A percentile compares a stretch with the other conserved stretches of the same genome.
These are phyloP conservation scores for Hormaphis cornu DNA, from an alignment of 1,140 invertebrate genomes.

Conservation along the genomic window DNA sequence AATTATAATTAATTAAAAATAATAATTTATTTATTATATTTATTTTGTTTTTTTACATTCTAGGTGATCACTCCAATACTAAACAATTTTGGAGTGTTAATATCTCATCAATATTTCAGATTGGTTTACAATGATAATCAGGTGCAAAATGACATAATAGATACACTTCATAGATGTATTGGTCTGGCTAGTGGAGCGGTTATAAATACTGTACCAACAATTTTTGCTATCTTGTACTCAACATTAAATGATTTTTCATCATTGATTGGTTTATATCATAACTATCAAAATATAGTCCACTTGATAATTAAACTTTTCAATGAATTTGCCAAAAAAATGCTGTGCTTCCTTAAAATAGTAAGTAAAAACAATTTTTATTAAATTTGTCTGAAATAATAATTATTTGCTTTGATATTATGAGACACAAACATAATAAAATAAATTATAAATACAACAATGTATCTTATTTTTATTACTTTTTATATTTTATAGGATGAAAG, in stretches of 20 bases:
- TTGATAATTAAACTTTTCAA: constrained; percentile 66
- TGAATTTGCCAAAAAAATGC: constrained; percentile 58
- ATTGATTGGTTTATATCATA: constrained; percentile 64
- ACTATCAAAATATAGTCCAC: constrained; percentile 71
- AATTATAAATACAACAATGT: background rate
- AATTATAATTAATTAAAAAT: background rate
- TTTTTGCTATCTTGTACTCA: constrained; percentile 56
- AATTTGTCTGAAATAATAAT: background rate
- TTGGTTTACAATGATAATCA: constrained; percentile 51
- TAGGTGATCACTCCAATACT: constrained; percentile 54
- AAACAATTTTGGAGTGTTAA: constrained; percentile 49
- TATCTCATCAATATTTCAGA: constrained; percentile 50
- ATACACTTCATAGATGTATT: constrained; percentile 56
- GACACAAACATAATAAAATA: no score
- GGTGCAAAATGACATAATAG: constrained; percentile 52
- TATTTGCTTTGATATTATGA: no score
- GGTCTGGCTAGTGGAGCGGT: constrained; percentile 51
- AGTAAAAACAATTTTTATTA: constrained; percentile 34
- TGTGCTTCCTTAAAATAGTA: constrained; percentile 54
- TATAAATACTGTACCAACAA: constrained; percentile 49
- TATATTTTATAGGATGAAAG: constrained; percentile 46
- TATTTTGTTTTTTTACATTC: constrained; percentile 31
- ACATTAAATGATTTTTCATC: constrained; percentile 56
- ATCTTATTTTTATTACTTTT: background rate
- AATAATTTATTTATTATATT: background rate